These are phyloP conservation scores for Anoplophora glabripennis DNA, from an alignment of 1,140 invertebrate species.

Conservation along the genomic window DNA sequence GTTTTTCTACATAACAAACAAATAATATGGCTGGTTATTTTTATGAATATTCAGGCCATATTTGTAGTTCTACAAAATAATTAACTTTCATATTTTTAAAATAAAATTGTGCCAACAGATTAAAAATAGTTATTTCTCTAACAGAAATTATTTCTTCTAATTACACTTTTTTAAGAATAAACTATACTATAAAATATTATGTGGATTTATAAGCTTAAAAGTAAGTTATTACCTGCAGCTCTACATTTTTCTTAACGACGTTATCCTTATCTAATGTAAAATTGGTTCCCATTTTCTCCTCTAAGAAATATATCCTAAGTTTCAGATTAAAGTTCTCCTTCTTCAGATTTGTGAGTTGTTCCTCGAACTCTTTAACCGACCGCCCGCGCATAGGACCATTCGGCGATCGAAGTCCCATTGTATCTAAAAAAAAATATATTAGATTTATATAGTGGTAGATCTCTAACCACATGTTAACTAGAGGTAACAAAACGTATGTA, in stretches of 20 bases:
- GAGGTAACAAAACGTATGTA: neutral
- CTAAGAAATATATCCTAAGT: conserved; percentile 84
- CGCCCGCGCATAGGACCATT: conserved; percentile 40
- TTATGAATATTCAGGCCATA: no score
- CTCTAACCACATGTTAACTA: neutral
- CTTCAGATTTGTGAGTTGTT: conserved; percentile 74
- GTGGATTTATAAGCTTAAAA: neutral
- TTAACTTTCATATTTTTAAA: neutral
- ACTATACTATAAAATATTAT: conserved; percentile 1
- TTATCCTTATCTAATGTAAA: conserved; percentile 59
- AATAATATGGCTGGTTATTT: no score
- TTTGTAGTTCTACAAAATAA: no score
- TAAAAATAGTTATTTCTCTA: no score
- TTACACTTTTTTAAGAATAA: no score
- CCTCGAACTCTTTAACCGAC: conserved; percentile 88
- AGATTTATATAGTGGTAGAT: neutral
- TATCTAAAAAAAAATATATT: conserved; percentile 29
- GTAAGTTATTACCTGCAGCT: conserved; percentile 64
- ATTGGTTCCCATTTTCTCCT: conserved; percentile 74
- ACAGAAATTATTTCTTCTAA: no score
- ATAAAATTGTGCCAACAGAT: no score
- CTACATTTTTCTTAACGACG: conserved; percentile 70
- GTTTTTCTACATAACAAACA: no score
- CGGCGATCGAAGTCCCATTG: conserved; percentile 33
- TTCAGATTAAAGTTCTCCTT: conserved; percentile 94